These are phyloP conservation scores for Oenanthe melanoleuca DNA, from an alignment of 2,113 vertebrate genomes.

Conservation along the genomic window DNA sequence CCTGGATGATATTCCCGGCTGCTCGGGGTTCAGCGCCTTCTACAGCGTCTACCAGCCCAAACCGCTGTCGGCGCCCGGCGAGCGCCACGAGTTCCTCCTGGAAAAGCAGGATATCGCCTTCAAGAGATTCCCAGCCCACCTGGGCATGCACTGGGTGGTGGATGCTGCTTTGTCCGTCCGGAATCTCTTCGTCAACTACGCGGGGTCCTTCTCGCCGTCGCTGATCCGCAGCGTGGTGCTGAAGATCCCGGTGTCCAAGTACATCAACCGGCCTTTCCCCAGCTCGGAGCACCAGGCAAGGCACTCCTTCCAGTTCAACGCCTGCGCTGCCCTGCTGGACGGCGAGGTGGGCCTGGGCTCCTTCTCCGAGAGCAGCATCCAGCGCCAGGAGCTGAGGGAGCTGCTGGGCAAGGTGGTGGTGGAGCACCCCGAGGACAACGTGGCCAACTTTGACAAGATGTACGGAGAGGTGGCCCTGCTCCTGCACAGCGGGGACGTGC, in stretches of 20 bases:
- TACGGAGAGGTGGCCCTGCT: conserved; percentile 84
- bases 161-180: conserved; percentile 82
- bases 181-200: conserved; percentile 73
- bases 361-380: conserved; percentile 72
- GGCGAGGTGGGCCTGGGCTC: conserved; percentile 81
- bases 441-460: conserved; percentile 86
- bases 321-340: conserved; percentile 84
- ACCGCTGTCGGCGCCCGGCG: conserved; percentile 38
- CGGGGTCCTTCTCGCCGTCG: conserved; percentile 67
- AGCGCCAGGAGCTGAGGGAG: conserved; percentile 74
- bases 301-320: conserved; percentile 90
- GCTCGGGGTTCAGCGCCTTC: conserved; percentile 86
- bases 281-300: conserved; percentile 86
- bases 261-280: conserved; percentile 88
- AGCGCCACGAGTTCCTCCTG: conserved; percentile 78
- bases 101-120: conserved; percentile 88
- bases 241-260: conserved; percentile 85
- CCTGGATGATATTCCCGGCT: conserved; percentile 80
- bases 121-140: conserved; percentile 88
- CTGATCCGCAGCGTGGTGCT: conserved; percentile 79
- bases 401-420: conserved; percentile 81
- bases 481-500: conserved; percentile 75
- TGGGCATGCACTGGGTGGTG: conserved; percentile 91
- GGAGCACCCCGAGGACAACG: conserved; percentile 85
- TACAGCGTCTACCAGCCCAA: conserved; percentile 82